These are phyloP conservation scores for Henricia sp. DNA, from an alignment of 53 echinoderm and acorn worm genomes.

Conservation along the genomic window DNA sequence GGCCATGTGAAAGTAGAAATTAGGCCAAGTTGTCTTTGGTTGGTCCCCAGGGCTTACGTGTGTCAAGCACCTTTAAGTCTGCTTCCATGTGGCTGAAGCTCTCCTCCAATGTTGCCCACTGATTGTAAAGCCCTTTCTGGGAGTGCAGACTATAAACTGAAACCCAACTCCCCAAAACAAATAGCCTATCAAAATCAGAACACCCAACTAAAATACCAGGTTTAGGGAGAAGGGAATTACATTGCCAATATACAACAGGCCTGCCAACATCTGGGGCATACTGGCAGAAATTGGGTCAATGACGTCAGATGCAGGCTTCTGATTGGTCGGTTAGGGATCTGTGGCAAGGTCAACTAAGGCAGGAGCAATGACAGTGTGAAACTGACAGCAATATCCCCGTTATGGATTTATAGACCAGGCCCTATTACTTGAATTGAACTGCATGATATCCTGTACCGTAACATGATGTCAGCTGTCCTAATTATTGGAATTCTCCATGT, in stretches of 20 bases:
- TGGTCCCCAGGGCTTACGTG: conserved; percentile 57
- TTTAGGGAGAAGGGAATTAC: conserved; percentile 34
- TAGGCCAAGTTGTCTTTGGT: conserved; percentile 58
- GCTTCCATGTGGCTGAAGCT: not conserved
- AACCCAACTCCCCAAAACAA: conserved; percentile 56
- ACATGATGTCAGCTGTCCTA: conserved; percentile 39
- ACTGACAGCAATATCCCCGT: conserved; percentile 33
- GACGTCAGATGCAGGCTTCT: conserved; percentile 42
- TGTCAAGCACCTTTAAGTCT: conserved; percentile 62
- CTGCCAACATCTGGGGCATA: conserved; percentile 50
- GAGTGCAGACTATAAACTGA: not conserved
- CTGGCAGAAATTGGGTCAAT: conserved; percentile 46
- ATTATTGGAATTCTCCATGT: conserved; percentile 10
- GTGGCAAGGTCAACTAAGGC: conserved; percentile 41
- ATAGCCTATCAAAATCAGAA: conserved; percentile 50
- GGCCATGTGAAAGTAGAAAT: conserved; percentile 37
- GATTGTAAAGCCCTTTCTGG: conserved; percentile 1
- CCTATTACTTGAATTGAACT: conserved; percentile 19
- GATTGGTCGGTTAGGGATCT: conserved; percentile 40
- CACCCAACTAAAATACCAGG: conserved; percentile 53
- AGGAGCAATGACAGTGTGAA: conserved; percentile 27
- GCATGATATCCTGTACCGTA: conserved; percentile 14
- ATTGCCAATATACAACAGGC: conserved; percentile 26
- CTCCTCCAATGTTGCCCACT: conserved; percentile 9
- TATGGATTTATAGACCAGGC: conserved; percentile 41